These are phyloP conservation scores for Rhyacophila brunnea DNA, from an alignment of 1,140 invertebrate species.

Conservation along the genomic window DNA sequence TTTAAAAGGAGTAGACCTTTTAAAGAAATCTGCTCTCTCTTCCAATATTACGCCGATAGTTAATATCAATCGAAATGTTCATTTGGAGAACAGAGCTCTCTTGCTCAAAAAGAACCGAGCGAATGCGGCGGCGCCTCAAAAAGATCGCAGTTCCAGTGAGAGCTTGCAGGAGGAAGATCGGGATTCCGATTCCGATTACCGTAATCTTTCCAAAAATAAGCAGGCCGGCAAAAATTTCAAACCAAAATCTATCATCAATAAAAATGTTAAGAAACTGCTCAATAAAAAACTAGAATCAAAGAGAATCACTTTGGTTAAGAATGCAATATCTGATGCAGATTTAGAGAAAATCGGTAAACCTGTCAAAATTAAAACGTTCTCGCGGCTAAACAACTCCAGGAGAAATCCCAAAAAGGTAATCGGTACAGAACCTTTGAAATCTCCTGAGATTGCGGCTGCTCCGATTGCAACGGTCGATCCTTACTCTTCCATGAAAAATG, in stretches of 20 bases:
- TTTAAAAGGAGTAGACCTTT: slow-evolving; percentile 47
- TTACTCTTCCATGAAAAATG: background rate
- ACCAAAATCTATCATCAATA: slow-evolving; percentile 20
- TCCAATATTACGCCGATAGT: background rate
- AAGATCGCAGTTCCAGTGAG: slow-evolving; percentile 9
- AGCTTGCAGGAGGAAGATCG: slow-evolving; percentile 38
- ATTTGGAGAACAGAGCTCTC: slow-evolving; percentile 5
- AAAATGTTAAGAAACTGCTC: slow-evolving; percentile 25
- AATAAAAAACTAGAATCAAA: slow-evolving; percentile 30
- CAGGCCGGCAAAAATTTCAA: slow-evolving; percentile 8
- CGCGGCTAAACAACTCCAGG: background rate
- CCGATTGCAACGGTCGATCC: no score
- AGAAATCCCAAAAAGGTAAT: background rate
- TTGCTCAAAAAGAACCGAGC: slow-evolving; percentile 20
- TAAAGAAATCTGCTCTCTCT: slow-evolving; percentile 40
- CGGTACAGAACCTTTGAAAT: background rate
- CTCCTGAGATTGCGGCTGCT: no score
- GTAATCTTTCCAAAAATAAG: slow-evolving; percentile 11
- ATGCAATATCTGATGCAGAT: slow-evolving; percentile 1
- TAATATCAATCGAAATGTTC: slow-evolving; percentile 26
- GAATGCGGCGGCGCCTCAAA: no score
- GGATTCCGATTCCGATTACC: slow-evolving; percentile 52
- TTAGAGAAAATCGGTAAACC: slow-evolving; percentile 15
- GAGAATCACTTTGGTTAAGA: slow-evolving; percentile 6
- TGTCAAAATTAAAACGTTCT: slow-evolving; percentile 19